Conservation (phyloP, 1,140 invertebrate genomes). For the Belonocnema kinseyi region DNA sequence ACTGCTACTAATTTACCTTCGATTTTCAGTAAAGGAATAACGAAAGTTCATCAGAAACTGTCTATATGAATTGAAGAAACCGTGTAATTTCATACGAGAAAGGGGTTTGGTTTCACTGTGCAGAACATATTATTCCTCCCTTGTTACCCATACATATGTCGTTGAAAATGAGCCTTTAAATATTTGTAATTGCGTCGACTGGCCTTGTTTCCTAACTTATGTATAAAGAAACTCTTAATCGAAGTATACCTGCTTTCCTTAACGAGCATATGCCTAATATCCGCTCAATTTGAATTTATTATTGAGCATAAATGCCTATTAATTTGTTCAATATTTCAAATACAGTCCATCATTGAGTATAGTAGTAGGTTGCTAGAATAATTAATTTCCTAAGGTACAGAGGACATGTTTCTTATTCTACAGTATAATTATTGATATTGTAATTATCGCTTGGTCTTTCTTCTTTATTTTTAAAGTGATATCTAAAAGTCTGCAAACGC, state of each 20-base stretch:
- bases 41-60: slow-evolving; percentile 11
- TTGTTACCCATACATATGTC: slow-evolving; percentile 24
- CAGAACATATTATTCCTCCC: slow-evolving; percentile 39
- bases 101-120: slow-evolving; percentile 29
- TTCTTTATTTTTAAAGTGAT: too few relatives aligned
- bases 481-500: too few relatives aligned
- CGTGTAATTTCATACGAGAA: not conserved
- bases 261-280: not conserved
- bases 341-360: not conserved
- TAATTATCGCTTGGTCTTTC: too few relatives aligned
- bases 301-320: not conserved
- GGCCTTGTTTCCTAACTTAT: not conserved
- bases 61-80: not conserved
- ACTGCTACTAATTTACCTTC: slow-evolving; percentile 26
- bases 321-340: not conserved
- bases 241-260: not conserved
- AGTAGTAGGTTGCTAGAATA: not conserved
- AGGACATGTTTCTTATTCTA: too few relatives aligned
- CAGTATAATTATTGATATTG: too few relatives aligned
- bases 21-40: not conserved
- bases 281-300: not conserved
- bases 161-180: slow-evolving; percentile 39
- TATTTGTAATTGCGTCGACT: slow-evolving; percentile 34
- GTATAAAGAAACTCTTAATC: not conserved
- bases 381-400: too few relatives aligned